A percentile compares a stretch with the other conserved stretches of the same genome.
Conservation (phyloP, 2,888 invertebrate genomes). For the Patella depressa region DNA sequence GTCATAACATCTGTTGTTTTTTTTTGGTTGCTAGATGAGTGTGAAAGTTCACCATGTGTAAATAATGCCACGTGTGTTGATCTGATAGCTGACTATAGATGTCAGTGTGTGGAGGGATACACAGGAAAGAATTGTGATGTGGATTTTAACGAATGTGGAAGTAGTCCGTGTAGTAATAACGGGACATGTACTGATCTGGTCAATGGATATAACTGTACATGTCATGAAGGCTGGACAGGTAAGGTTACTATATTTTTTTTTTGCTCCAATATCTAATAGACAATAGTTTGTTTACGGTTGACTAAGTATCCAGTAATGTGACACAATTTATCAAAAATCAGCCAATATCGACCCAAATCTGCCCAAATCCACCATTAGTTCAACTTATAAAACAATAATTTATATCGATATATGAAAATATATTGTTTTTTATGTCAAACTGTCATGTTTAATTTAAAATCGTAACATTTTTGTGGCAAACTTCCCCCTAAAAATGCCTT, state of each 20-base stretch:
- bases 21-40: constrained; percentile 39
- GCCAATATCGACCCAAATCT: too few species aligned
- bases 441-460: too few species aligned
- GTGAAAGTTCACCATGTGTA: constrained; percentile 41
- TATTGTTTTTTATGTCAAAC: too few species aligned
- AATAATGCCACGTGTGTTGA: constrained; percentile 85
- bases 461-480: too few species aligned
- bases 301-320: neutral
- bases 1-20: too few species aligned
- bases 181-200: constrained; percentile 83
- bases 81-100: constrained; percentile 82
- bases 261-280: neutral
- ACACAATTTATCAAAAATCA: too few species aligned
- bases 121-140: constrained; percentile 84
- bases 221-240: constrained; percentile 42
- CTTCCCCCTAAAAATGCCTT: too few species aligned
- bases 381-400: too few species aligned
- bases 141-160: constrained; percentile 82
- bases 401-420: too few species aligned
- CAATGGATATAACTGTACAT: constrained; percentile 75
- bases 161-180: constrained; percentile 87
- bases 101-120: constrained; percentile 47
- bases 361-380: too few species aligned
- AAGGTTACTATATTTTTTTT: neutral
- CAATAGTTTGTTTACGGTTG: neutral